A percentile compares a stretch with the other conserved stretches of the same genome.
Conservation (phyloP, 2,113 vertebrate species). For the Andinoacara biseriatus region DNA sequence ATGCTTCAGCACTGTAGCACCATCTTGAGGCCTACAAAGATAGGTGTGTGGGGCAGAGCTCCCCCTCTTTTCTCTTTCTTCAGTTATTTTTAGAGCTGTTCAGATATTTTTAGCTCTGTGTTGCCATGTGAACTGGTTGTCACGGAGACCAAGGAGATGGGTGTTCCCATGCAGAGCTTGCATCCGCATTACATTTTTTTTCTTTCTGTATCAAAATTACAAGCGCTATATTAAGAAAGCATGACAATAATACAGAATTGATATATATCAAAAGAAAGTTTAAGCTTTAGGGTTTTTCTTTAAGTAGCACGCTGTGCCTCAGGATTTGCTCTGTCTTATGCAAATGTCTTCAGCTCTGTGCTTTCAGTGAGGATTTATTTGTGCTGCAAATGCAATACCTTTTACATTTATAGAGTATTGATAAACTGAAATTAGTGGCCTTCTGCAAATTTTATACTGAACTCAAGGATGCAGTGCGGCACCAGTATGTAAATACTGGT, state of each 20-base stretch:
- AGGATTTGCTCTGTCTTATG: not conserved
- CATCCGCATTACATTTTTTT: conserved; percentile 57
- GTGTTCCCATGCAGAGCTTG: conserved; percentile 77
- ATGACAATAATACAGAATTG: not conserved
- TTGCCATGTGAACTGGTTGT: conserved; percentile 85
- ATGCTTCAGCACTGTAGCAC: conserved; percentile 59
- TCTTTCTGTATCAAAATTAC: conserved; percentile 38
- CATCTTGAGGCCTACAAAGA: conserved; percentile 62
- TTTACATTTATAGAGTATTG: not conserved
- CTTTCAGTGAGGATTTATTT: not conserved
- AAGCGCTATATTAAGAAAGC: not conserved
- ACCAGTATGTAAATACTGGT: not conserved
- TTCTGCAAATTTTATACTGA: not conserved
- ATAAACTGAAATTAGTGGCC: not conserved
- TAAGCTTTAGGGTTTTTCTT: not conserved
- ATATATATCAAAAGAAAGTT: not conserved
- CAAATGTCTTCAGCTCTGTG: not conserved
- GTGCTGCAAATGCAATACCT: not conserved
- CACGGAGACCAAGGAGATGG: conserved; percentile 74
- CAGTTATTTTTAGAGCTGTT: conserved; percentile 79
- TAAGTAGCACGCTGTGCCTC: not conserved
- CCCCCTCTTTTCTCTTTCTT: conserved; percentile 44
- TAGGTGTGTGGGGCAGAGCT: conserved; percentile 34
- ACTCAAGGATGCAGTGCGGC: not conserved
- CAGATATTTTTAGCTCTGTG: conserved; percentile 84